These are phyloP conservation scores for Craniophora ligustri DNA, from an alignment of 2,888 invertebrate genomes.

Conservation along the genomic window DNA sequence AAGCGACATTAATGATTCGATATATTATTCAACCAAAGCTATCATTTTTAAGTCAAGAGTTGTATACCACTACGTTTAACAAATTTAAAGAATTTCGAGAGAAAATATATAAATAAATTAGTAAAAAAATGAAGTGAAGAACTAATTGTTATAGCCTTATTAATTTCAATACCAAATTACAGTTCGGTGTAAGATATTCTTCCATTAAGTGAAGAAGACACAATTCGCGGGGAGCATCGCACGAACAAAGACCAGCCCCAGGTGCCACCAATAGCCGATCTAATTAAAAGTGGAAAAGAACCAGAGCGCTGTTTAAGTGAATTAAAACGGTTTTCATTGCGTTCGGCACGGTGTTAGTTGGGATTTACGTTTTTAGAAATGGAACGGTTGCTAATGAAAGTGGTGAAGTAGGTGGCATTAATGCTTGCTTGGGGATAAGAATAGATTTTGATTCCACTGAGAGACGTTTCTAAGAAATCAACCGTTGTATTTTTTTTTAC, in stretches of 20 bases:
- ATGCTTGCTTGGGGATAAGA: background rate
- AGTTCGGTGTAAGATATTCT: slow-evolving; percentile 56
- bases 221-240: slow-evolving; percentile 66
- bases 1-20: too few species aligned
- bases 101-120: too few species aligned
- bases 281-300: slow-evolving; percentile 80
- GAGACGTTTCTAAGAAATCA: too few species aligned
- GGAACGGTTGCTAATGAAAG: slow-evolving; percentile 35
- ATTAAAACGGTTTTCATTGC: slow-evolving; percentile 68
- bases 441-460: background rate
- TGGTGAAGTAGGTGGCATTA: slow-evolving; percentile 19
- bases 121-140: too few species aligned
- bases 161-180: slow-evolving; percentile 40
- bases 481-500: too few species aligned
- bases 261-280: slow-evolving; percentile 78
- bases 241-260: slow-evolving; percentile 69
- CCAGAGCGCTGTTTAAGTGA: slow-evolving; percentile 69
- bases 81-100: too few species aligned
- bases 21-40: too few species aligned
- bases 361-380: slow-evolving; percentile 61
- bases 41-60: too few species aligned
- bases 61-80: too few species aligned
- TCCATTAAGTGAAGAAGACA: slow-evolving; percentile 67
- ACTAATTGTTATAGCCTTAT: slow-evolving; percentile 3
- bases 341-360: slow-evolving; percentile 50